Evolutionary conservation across 2,797 vertebrate genomes (phyloP), one percentile per base, ranked within the genome.

Genomic region (Notolepis coatsorum): DNA sequence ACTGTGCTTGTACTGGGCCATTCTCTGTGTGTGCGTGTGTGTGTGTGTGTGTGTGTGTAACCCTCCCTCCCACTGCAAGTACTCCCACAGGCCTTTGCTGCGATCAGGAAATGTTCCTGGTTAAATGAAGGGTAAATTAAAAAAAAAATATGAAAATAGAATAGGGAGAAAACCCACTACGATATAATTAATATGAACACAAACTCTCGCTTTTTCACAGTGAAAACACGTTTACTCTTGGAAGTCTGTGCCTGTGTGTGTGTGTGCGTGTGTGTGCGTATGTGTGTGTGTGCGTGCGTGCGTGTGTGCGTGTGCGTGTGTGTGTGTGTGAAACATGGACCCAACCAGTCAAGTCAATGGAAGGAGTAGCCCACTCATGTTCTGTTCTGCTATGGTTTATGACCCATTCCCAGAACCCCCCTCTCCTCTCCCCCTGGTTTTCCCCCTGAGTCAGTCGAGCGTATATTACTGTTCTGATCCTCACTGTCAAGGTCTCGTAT

Each of bases 391-490:
- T 39, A 24, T 58, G 53, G 51, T 73, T 67, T 64, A 24, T 37
- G 47, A 61, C 65, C 64, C 38, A 51, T 73, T 83, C 71, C 77
- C 75, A 79, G 75, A 72, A 74, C 49, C 61, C 31, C n/a, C n/a
- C n/a, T n/a, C n/a, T n/a, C n/a, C n/a, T n/a, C n/a, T n/a, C n/a
- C n/a, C n/a, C n/a, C n/a, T n/a, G n/a, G n/a, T 37, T 64, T 75
- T 69, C 61, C 63, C 65, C 58, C 47, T 48, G 67, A 79, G 51
- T 78, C 76, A 47, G 30, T 31, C n/a, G 65, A 71, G 66, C 69
- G 53, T 73, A 69, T 63, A 73, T 74, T 65, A 77, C 54, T 7
- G 38, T 49, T 30, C 63, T 80, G 74, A 80, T 80, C 85, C 76
- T 65, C 25, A 47, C 74, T 75, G 82, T 79, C 75, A 68, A n/a